Evolutionary conservation across 2,113 vertebrate genomes (phyloP).

Genomic region (Mastomys natalensis): DNA sequence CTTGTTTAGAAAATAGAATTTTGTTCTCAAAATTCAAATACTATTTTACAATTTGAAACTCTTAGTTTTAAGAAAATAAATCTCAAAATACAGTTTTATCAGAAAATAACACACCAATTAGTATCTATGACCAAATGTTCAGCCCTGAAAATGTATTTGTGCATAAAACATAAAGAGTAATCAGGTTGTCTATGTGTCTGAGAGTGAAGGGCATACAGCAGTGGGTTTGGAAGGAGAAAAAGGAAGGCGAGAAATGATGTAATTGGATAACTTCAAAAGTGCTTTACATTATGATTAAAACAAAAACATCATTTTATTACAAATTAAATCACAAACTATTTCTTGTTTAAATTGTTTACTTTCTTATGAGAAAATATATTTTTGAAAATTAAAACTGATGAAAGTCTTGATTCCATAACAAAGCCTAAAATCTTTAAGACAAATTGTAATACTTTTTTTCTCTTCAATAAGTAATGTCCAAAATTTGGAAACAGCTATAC

Average conservation of each 20-base stretch:
- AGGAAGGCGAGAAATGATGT: not conserved
- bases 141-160: not conserved
- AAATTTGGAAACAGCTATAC: not conserved
- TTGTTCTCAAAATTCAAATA: not conserved
- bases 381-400: not conserved
- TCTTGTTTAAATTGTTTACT: not conserved
- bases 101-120: not conserved
- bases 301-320: not conserved
- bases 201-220: accelerated
- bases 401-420: slow-evolving; percentile 3
- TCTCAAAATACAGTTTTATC: not conserved
- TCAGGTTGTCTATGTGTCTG: not conserved
- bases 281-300: not conserved
- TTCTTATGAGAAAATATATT: not conserved
- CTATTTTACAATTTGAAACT: not conserved
- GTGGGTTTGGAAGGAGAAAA: no score
- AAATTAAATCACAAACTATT: not conserved
- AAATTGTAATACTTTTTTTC: not conserved
- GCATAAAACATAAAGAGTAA: not conserved
- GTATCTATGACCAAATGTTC: not conserved
- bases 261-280: not conserved
- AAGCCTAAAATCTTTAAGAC: not conserved
- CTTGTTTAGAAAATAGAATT: not conserved
- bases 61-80: not conserved
- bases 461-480: not conserved